A percentile compares a stretch with the other conserved stretches of the same genome.
phyloP scores from a whole-genome alignment of 2,113 vertebrate genomes.

The Tachysurus fulvidraco region DNA sequence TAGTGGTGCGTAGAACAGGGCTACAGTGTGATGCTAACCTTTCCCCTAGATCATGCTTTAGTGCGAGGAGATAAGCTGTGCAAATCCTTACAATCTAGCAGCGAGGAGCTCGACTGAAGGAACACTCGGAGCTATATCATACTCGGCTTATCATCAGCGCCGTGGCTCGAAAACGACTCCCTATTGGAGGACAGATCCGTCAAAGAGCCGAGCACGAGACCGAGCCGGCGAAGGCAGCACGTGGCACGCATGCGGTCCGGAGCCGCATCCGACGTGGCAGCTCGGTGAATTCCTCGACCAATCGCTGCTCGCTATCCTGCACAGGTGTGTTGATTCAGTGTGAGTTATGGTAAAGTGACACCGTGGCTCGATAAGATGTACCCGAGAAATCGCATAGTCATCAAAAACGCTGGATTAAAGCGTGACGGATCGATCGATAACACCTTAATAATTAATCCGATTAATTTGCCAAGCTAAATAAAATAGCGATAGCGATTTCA shows the following conservation, averaged over 20 bases:
- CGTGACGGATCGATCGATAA: background rate
- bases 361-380: constrained; percentile 7
- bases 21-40: constrained; percentile 44
- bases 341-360: constrained; percentile 10
- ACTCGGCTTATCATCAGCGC: constrained; percentile 8
- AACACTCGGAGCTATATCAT: constrained; percentile 35
- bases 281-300: background rate
- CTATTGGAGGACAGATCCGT: constrained; percentile 4
- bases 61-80: constrained; percentile 50
- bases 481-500: background rate
- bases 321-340: constrained; percentile 11
- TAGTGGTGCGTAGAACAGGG: constrained; percentile 35
- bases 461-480: background rate
- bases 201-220: background rate
- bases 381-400: background rate
- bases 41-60: constrained; percentile 38
- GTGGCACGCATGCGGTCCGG: background rate
- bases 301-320: background rate
- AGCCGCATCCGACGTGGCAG: background rate
- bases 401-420: background rate
- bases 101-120: constrained; percentile 23
- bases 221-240: background rate
- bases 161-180: background rate
- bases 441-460: background rate
- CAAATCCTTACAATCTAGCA: constrained; percentile 41